phyloP scores from a whole-genome alignment of 2,888 invertebrate species.

The Iselma pallidipennis region DNA sequence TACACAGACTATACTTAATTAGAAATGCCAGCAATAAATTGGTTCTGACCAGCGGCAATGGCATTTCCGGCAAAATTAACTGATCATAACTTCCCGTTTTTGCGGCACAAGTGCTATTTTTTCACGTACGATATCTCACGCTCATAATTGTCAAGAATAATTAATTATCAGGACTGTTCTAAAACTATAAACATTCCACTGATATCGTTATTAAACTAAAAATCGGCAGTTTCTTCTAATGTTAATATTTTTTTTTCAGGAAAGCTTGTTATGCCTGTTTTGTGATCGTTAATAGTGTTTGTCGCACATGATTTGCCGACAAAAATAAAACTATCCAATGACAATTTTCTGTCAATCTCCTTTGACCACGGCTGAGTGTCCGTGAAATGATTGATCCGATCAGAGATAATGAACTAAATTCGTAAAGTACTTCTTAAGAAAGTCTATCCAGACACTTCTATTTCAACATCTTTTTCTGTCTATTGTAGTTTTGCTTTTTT shows the following conservation, averaged over 20 bases:
- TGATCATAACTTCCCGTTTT: slow-evolving; percentile 48
- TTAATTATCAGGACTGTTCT: too few species aligned
- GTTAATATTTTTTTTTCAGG: too few species aligned
- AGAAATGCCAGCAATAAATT: slow-evolving; percentile 44
- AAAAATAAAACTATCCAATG: slow-evolving; percentile 1
- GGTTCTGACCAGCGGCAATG: slow-evolving; percentile 36
- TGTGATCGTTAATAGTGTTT: slow-evolving; percentile 5
- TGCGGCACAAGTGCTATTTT: slow-evolving; percentile 28
- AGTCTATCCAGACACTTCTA: slow-evolving; percentile 25
- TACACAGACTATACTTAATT: slow-evolving; percentile 40
- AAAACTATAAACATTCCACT: too few species aligned
- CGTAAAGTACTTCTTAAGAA: slow-evolving; percentile 17
- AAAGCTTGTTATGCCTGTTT: not conserved
- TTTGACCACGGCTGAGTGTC: slow-evolving; percentile 11
- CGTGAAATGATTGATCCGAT: slow-evolving; percentile 25
- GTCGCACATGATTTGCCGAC: not conserved
- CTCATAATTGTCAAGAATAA: slow-evolving; percentile 31
- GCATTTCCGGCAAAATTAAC: slow-evolving; percentile 46
- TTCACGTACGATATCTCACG: slow-evolving; percentile 43
- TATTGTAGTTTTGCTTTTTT: not conserved
- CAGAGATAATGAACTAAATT: slow-evolving; percentile 29
- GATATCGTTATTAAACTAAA: too few species aligned
- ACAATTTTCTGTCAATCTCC: slow-evolving; percentile 9
- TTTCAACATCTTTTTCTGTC: slow-evolving; percentile 24
- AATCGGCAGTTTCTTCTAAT: too few species aligned